Evolutionary conservation across 2,888 invertebrate species (phyloP), one percentile per base, ranked within the genome.

Genomic region (Anarsia innoxiella): DNA sequence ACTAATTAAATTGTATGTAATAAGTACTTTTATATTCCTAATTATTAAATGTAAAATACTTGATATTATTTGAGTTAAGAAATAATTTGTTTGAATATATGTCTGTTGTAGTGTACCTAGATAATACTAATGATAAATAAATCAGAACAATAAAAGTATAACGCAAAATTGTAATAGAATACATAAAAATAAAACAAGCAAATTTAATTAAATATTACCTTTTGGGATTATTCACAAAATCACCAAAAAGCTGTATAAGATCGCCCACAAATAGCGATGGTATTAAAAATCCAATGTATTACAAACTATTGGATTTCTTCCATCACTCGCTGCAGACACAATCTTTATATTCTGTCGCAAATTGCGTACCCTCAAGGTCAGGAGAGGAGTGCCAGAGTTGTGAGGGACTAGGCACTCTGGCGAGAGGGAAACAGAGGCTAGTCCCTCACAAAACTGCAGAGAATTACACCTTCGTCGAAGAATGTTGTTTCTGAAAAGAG

Each of bases 201-300:
- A 19, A 31, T 16, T 15, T 8, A 19, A 12, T 23, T n/a, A 1
- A 23, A 32, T n/a, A 19, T 16, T 33, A 8, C 10, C 34, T 12
- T 23, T 31, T 19, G 10, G 25, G 15, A 14, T 19, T 26, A 36
- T 41, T 42, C 48, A 58, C 46, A 58, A 26, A 26, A 8, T 13
- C 13, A 51, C 53, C 45, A 43, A 40, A 39, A 49, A 63, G 64
- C 50, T 60, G 74, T 49, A 51, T 59, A 54, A 68, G 72, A 75
- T 68, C 60, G 74, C 76, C 76, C 72, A 76, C 84, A 80, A 72
- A 68, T 66, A 76, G 68, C 71, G 76, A 86, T 82, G 73, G 80
- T 63, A 66, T 44, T 68, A 74, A 79, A 82, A 79, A 76, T 67
- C 79, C 83, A 84, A 78, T 77, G 77, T 61, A 58, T 53, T 42